phyloP scores from a whole-genome alignment of 2,888 invertebrate genomes.

The Apamea sordens region DNA sequence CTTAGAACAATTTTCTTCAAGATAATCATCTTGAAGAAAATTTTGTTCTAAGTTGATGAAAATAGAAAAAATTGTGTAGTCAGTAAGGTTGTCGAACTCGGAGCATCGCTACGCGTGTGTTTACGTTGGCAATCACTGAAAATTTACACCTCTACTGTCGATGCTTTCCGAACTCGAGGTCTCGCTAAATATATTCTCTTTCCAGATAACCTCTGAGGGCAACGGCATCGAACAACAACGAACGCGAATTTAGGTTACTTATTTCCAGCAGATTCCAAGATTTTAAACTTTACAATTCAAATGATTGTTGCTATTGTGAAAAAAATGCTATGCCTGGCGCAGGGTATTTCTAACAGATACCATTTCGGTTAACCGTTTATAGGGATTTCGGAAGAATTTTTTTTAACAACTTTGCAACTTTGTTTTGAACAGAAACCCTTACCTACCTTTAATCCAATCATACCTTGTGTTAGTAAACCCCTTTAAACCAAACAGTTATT shows the following conservation, averaged over 20 bases:
- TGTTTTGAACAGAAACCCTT: too few relatives aligned
- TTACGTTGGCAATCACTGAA: constrained; percentile 83
- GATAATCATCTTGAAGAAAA: not conserved
- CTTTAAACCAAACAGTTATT: not conserved
- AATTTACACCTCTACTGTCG: constrained; percentile 82
- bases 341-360: constrained; percentile 5
- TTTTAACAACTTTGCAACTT: too few relatives aligned
- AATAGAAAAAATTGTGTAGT: constrained; percentile 43
- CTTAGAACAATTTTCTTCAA: constrained; percentile 5
- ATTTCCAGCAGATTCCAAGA: constrained; percentile 77
- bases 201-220: constrained; percentile 80
- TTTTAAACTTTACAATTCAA: constrained; percentile 77
- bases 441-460: not conserved
- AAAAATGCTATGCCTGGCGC: constrained; percentile 21
- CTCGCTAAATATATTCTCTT: constrained; percentile 81
- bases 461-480: not conserved
- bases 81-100: constrained; percentile 80
- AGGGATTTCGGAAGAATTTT: not conserved
- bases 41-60: not conserved
- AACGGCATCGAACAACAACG: constrained; percentile 80
- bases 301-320: constrained; percentile 63
- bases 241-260: constrained; percentile 79
- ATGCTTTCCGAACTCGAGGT: constrained; percentile 77
- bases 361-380: not conserved
- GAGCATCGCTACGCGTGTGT: constrained; percentile 77